A percentile compares a stretch with the other conserved stretches of the same genome.
Evolutionary conservation across 2,113 vertebrate genomes (phyloP).

Genomic region (Tachysurus fulvidraco): DNA sequence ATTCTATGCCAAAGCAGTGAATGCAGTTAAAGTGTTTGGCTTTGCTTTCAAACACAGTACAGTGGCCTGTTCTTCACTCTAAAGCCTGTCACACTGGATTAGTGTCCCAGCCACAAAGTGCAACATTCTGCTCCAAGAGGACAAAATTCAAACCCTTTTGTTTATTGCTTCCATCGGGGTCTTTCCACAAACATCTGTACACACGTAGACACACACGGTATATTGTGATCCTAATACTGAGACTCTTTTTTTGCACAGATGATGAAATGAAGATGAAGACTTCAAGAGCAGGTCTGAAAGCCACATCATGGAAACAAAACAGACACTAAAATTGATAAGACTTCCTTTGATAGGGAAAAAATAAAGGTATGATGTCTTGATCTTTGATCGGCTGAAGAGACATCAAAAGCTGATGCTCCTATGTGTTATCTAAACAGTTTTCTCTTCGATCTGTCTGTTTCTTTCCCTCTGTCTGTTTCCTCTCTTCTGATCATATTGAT

Average conservation of each 20-base stretch:
- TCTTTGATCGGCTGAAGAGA: conserved; percentile 30
- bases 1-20: conserved; percentile 25
- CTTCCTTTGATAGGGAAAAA: conserved; percentile 1
- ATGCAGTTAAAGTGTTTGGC: conserved; percentile 34
- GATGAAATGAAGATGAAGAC: background rate
- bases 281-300: background rate
- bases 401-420: conserved; percentile 30
- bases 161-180: conserved; percentile 37
- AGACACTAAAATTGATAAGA: background rate
- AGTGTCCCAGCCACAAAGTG: conserved; percentile 2
- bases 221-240: background rate
- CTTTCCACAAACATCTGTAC: conserved; percentile 17
- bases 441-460: background rate
- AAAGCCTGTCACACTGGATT: conserved; percentile 29
- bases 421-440: conserved; percentile 32
- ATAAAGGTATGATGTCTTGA: conserved; percentile 21
- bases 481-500: conserved; percentile 34
- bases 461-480: conserved; percentile 12
- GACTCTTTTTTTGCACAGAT: background rate
- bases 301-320: background rate
- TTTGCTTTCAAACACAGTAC: conserved; percentile 17
- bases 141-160: conserved; percentile 14
- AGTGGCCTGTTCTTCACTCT: conserved; percentile 16
- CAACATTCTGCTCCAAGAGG: conserved; percentile 10
- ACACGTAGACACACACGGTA: background rate